phyloP scores from a whole-genome alignment of 1,140 invertebrate genomes.

The Halotydeus destructor region DNA sequence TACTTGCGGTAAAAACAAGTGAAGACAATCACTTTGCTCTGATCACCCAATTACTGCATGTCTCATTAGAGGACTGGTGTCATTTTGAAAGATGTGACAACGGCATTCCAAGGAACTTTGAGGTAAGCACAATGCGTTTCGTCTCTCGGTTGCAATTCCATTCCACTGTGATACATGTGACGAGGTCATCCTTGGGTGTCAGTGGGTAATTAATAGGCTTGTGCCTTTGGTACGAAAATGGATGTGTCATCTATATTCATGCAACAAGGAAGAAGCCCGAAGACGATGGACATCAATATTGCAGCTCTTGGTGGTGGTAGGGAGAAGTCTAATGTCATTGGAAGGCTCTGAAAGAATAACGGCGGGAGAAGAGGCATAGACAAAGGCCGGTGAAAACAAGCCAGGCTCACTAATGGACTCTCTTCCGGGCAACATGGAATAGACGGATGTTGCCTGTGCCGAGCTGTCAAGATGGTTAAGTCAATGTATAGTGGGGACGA shows the following conservation, averaged over 20 bases:
- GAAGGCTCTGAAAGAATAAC: not conserved
- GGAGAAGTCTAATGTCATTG: not conserved
- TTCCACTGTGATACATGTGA: no score
- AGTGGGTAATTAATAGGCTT: not conserved
- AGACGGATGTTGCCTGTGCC: not conserved
- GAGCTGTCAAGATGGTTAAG: not conserved
- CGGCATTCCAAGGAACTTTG: no score
- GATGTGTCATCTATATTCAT: not conserved
- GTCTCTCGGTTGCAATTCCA: no score
- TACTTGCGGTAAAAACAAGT: no score
- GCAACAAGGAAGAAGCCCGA: not conserved
- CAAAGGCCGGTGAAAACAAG: not conserved
- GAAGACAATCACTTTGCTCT: no score
- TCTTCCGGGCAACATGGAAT: conserved; percentile 1
- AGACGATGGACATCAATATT: not conserved
- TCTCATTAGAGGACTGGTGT: no score
- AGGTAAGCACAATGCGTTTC: no score
- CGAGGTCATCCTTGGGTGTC: no score
- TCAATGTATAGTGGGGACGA: not conserved
- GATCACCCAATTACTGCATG: no score
- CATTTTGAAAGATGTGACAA: no score
- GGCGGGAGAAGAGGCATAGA: not conserved
- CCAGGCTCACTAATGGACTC: conserved; percentile 1
- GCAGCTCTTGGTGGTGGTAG: not conserved
- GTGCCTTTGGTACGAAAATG: not conserved